Evolutionary conservation across 2,888 invertebrate genomes (phyloP).

Genomic region (Cephus pulcher): DNA sequence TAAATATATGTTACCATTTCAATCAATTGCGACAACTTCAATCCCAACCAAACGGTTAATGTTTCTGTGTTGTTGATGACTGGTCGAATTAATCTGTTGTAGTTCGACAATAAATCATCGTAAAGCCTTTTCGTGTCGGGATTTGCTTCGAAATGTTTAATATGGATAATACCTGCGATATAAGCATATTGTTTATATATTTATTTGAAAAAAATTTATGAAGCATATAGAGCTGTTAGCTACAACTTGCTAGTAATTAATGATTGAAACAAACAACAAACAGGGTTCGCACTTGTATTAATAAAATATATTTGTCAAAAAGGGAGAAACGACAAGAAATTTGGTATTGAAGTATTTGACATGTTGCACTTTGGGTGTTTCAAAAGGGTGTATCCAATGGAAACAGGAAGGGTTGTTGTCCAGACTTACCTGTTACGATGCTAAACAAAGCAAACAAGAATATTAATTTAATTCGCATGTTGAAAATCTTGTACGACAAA

Average conservation of each 20-base stretch:
- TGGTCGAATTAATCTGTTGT: slow-evolving; percentile 94
- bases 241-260: neutral
- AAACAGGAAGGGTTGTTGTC: neutral
- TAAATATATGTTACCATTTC: slow-evolving; percentile 72
- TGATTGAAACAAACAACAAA: neutral
- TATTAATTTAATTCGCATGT: slow-evolving; percentile 15
- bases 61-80: slow-evolving; percentile 94
- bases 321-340: neutral
- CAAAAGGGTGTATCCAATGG: neutral
- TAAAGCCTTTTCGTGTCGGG: slow-evolving; percentile 95
- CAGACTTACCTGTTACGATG: slow-evolving; percentile 34
- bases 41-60: slow-evolving; percentile 89
- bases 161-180: slow-evolving; percentile 43
- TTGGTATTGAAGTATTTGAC: neutral
- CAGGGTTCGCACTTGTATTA: neutral
- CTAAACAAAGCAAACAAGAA: slow-evolving; percentile 29
- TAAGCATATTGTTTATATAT: neutral
- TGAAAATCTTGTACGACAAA: neutral
- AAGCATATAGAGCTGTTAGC: neutral
- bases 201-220: neutral
- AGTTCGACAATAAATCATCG: slow-evolving; percentile 95
- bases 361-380: neutral
- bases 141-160: slow-evolving; percentile 78
- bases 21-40: slow-evolving; percentile 90
- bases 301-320: neutral